Conservation (phyloP, 2,113 vertebrate species). For the Phocoena phocoena region DNA sequence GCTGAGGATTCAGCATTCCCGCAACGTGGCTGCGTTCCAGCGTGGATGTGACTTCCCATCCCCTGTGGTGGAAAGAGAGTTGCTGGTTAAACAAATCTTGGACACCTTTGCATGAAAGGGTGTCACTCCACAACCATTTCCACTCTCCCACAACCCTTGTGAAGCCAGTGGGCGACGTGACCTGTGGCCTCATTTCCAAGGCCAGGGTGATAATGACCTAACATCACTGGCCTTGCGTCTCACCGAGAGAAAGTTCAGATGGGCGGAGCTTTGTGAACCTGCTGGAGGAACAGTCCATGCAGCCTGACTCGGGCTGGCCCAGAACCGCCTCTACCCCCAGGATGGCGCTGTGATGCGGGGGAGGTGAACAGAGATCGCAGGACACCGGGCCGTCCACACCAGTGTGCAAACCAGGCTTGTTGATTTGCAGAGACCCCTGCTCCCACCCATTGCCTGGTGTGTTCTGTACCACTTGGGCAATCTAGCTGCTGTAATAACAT, state of each 20-base stretch:
- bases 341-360: accelerated
- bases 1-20: not conserved
- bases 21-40: accelerated
- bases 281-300: accelerated
- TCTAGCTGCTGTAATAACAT: accelerated
- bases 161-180: accelerated
- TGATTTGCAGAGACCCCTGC: not conserved
- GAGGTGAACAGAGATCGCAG: accelerated
- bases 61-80: accelerated
- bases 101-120: not conserved
- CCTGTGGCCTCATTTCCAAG: no score
- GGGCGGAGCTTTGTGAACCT: not conserved
- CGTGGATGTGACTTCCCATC: not conserved
- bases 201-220: not conserved
- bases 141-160: accelerated
- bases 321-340: accelerated
- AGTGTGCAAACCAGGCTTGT: not conserved
- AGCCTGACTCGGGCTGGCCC: accelerated
- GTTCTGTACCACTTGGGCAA: accelerated
- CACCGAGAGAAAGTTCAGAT: not conserved
- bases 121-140: accelerated
- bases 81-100: not conserved
- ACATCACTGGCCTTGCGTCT: accelerated
- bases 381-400: accelerated
- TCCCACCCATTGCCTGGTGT: accelerated